These are phyloP conservation scores for Aphelinus atriplicis DNA, from an alignment of 1,140 invertebrate genomes.

Conservation along the genomic window DNA sequence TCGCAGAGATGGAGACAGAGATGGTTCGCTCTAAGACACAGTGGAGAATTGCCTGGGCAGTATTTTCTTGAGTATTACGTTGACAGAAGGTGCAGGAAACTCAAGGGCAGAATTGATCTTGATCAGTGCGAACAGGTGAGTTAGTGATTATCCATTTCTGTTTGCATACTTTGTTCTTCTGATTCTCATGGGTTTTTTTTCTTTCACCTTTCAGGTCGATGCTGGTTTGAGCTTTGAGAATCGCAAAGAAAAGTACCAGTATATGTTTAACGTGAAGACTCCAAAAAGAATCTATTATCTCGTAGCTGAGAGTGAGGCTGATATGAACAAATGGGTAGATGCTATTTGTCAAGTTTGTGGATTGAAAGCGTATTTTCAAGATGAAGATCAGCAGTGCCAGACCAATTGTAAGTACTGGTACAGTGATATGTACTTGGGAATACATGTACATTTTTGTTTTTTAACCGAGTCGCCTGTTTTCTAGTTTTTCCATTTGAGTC, in stretches of 20 bases:
- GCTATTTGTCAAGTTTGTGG: slow-evolving; percentile 93
- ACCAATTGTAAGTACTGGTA: slow-evolving; percentile 47
- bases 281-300: slow-evolving; percentile 90
- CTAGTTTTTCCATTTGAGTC: slow-evolving; percentile 61
- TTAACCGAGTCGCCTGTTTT: slow-evolving; percentile 16
- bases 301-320: slow-evolving; percentile 87
- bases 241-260: slow-evolving; percentile 82
- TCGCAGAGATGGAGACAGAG: slow-evolving; percentile 90
- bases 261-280: slow-evolving; percentile 90
- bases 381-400: slow-evolving; percentile 70
- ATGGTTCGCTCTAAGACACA: slow-evolving; percentile 91
- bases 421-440: neutral
- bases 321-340: slow-evolving; percentile 96
- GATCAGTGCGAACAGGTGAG: slow-evolving; percentile 93
- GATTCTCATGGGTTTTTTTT: too few relatives aligned
- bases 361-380: slow-evolving; percentile 80
- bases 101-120: slow-evolving; percentile 92
- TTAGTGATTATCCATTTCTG: slow-evolving; percentile 10
- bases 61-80: slow-evolving; percentile 94
- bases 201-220: slow-evolving; percentile 72
- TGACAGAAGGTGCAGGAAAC: slow-evolving; percentile 83
- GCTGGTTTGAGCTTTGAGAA: slow-evolving; percentile 85
- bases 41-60: slow-evolving; percentile 90
- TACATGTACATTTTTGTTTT: slow-evolving; percentile 5
- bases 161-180: neutral